These are phyloP conservation scores for Furnarius figulus DNA, from an alignment of 2,113 vertebrate species.

Conservation along the genomic window DNA sequence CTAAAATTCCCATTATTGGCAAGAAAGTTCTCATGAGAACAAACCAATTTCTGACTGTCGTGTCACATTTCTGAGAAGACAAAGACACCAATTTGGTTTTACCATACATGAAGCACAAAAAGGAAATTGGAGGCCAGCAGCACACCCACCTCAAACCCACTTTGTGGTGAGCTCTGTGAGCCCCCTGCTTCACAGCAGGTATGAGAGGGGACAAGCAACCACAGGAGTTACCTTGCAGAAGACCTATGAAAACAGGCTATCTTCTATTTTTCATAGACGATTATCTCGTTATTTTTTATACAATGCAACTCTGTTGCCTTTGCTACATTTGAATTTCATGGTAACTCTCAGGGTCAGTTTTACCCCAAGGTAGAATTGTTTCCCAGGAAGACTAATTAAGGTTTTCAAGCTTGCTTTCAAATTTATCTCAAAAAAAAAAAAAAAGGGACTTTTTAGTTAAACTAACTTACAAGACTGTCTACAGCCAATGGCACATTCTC, in stretches of 20 bases:
- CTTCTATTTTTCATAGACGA: neutral
- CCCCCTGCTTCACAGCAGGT: neutral
- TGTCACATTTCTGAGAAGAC: neutral
- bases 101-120: rapidly evolving
- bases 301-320: neutral
- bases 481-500: neutral
- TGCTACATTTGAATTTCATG: neutral
- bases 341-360: neutral
- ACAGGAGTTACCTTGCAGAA: neutral
- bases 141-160: neutral
- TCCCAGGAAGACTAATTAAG: neutral
- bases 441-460: neutral
- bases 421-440: neutral
- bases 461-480: neutral
- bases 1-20: neutral
- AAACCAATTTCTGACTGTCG: neutral
- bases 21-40: neutral
- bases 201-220: neutral
- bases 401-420: neutral
- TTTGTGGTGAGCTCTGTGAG: neutral
- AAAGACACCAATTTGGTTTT: neutral
- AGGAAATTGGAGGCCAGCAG: rapidly evolving
- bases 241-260: neutral
- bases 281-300: rapidly evolving
- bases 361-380: neutral